A percentile compares a stretch with the other conserved stretches of the same genome.
These are phyloP conservation scores for Euura lappo DNA, from an alignment of 1,140 invertebrate genomes.

Conservation along the genomic window DNA sequence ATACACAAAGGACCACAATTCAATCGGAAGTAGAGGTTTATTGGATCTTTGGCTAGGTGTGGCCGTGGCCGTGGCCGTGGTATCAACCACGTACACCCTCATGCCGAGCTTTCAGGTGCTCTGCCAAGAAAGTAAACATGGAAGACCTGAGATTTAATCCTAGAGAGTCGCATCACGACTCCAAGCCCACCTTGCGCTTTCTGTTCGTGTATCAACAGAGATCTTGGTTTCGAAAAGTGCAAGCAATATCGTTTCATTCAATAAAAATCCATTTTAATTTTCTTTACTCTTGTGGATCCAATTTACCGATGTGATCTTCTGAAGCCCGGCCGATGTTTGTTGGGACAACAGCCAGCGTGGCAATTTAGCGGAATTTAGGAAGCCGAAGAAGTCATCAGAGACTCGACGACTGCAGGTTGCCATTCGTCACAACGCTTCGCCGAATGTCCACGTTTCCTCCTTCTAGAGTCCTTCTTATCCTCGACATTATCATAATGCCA, in stretches of 20 bases:
- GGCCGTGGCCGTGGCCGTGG: background rate
- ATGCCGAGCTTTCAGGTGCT: background rate
- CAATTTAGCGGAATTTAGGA: background rate
- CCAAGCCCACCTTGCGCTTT: slow-evolving; percentile 37
- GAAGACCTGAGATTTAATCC: slow-evolving; percentile 19
- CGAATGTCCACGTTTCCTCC: slow-evolving; percentile 48
- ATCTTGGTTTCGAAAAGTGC: slow-evolving; percentile 28
- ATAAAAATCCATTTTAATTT: too few species aligned
- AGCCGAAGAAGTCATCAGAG: background rate
- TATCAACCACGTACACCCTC: background rate
- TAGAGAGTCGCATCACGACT: slow-evolving; percentile 42
- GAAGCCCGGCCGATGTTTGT: background rate
- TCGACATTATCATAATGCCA: slow-evolving; percentile 55
- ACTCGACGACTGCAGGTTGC: background rate
- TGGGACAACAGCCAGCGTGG: background rate
- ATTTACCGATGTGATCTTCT: too few species aligned
- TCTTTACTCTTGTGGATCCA: too few species aligned
- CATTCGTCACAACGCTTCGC: slow-evolving; percentile 37
- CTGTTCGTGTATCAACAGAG: slow-evolving; percentile 48
- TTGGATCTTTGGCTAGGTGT: slow-evolving; percentile 13
- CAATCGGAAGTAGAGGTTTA: slow-evolving; percentile 9
- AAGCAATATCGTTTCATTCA: too few species aligned
- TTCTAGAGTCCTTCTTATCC: slow-evolving; percentile 48
- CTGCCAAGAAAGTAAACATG: slow-evolving; percentile 2
- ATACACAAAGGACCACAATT: slow-evolving; percentile 5